Evolutionary conservation across 1,140 invertebrate genomes (phyloP), one percentile per base, ranked within the genome.

Genomic region (Brachionus plicatilis): DNA sequence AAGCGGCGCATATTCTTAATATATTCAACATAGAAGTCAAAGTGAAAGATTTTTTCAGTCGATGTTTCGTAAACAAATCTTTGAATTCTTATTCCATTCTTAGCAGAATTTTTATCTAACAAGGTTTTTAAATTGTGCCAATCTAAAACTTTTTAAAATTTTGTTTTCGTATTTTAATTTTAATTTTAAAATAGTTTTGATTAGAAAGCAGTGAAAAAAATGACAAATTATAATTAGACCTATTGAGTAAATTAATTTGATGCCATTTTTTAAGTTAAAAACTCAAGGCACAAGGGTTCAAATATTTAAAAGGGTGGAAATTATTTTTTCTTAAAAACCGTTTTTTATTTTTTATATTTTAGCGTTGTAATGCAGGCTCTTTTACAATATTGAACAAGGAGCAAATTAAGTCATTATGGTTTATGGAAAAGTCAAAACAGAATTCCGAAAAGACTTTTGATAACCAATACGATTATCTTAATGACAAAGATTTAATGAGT

Each of bases 41-140:
- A 8, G 88, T 91, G 84, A 87, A 90, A 50, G 91, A 93, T 88
- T 91, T 94, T 53, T 93, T 93, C 85, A 93, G 91, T 86, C 89
- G 93, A 70, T 94, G 93, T 88, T 90, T 92, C 87, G 91, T 92
- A 86, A 87, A 86, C 1, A 27, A 41, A 60, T 37, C 33, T 20
- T 60, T 20, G 3, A 60, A 60, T 60, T 20, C 3, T 60, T 20
- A 60, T 60, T 20, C 20, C 33, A 37, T 37, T 7, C 33, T 37
- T 37, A 37, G 6, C 6, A 37, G 7, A 37, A 37, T 7, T 7
- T 6, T 37, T 37, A 37, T 7, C 33, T 37, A 7, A 37, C 33
- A 37, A 37, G 33, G 33, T 7, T 37, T 7, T 37, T 6, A 37
- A n/a, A 6, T 7, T 37, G 1, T 0, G 33, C 7, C 5, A 37